phyloP scores from a whole-genome alignment of 2,113 vertebrate genomes.

The Thermophis baileyi region DNA sequence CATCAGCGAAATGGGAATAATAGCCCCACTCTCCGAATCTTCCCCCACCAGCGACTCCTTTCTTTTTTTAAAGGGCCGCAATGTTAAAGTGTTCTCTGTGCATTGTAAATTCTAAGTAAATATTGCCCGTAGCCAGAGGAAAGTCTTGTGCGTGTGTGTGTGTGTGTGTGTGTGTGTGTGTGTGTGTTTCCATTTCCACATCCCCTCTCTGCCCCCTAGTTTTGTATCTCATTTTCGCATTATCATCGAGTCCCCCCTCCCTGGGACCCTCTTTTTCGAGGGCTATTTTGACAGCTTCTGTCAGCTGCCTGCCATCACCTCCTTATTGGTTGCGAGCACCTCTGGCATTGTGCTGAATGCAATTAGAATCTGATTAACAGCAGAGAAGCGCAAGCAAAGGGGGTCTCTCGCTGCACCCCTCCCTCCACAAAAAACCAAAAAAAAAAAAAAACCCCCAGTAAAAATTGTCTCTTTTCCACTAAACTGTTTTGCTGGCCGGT shows the following conservation, averaged over 20 bases:
- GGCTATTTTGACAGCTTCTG: conserved; percentile 52
- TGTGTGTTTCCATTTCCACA: neutral
- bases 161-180: too few relatives aligned
- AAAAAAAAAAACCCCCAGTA: fast-evolving
- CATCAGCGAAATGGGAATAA: neutral
- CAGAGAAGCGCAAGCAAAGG: neutral
- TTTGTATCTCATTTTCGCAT: conserved; percentile 58
- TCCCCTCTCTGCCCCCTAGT: conserved; percentile 29
- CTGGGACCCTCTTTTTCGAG: conserved; percentile 1
- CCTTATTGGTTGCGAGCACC: conserved; percentile 44
- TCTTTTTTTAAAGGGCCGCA: neutral
- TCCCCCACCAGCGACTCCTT: neutral
- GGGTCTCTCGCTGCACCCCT: neutral
- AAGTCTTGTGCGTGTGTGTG: neutral
- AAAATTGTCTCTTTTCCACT: fast-evolving
- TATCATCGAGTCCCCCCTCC: conserved; percentile 35
- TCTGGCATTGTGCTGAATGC: conserved; percentile 13
- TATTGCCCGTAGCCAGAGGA: neutral
- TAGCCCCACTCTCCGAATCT: too few relatives aligned
- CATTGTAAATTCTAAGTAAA: neutral
- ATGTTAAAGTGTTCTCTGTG: neutral
- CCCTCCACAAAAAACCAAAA: fast-evolving
- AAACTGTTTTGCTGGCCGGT: neutral
- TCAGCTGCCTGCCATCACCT: conserved; percentile 57
- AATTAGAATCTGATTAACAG: neutral